phyloP scores from a whole-genome alignment of 2,888 invertebrate species.

The Doris montereyensis region DNA sequence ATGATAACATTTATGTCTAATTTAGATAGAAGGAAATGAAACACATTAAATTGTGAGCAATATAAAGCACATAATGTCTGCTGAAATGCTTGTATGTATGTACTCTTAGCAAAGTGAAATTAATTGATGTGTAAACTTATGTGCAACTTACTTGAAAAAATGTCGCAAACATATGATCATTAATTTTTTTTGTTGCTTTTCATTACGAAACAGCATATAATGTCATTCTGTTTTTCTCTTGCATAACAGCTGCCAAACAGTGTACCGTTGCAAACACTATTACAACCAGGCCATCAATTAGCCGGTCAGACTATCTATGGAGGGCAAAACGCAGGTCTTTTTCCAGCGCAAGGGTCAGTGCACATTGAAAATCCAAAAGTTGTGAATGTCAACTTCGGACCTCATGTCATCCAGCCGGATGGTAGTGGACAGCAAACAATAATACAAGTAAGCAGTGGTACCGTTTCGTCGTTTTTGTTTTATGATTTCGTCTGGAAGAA shows the following conservation, averaged over 20 bases:
- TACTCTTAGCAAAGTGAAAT: too few species aligned
- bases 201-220: too few species aligned
- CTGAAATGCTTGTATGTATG: too few species aligned
- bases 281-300: constrained; percentile 30
- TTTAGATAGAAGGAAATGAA: too few species aligned
- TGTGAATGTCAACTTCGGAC: constrained; percentile 41
- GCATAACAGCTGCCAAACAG: constrained; percentile 27
- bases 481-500: too few species aligned
- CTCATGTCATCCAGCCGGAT: constrained; percentile 37
- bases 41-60: too few species aligned
- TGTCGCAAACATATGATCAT: background rate
- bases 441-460: constrained; percentile 36
- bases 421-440: constrained; percentile 38
- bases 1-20: too few species aligned
- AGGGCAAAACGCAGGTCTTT: constrained; percentile 20
- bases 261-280: constrained; percentile 33
- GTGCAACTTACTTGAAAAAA: background rate
- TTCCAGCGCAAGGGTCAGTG: constrained; percentile 36
- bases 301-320: constrained; percentile 34
- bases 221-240: background rate
- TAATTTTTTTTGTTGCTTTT: too few species aligned
- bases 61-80: too few species aligned
- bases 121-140: too few species aligned
- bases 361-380: constrained; percentile 43
- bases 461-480: too few species aligned